A percentile compares a stretch with the other conserved stretches of the same genome.
Conservation (phyloP, 2,888 invertebrate genomes). For the Thereva unica region DNA sequence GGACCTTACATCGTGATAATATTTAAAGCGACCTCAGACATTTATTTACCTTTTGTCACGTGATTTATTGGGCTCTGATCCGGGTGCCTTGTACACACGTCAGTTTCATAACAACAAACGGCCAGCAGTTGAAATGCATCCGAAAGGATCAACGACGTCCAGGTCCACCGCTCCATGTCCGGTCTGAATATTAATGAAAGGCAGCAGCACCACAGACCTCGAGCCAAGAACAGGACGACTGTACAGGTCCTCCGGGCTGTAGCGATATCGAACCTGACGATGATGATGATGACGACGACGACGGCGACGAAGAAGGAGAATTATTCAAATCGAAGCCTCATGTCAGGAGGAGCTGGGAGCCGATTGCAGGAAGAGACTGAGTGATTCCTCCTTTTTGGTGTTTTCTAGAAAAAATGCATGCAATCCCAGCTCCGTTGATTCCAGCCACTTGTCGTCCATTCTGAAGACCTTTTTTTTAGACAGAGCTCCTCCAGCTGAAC, state of each 20-base stretch:
- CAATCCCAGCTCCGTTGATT: constrained; percentile 23
- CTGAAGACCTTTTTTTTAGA: constrained; percentile 27
- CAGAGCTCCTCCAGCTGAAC: constrained; percentile 1
- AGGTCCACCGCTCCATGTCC: constrained; percentile 33
- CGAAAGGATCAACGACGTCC: constrained; percentile 30
- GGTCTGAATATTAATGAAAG: constrained; percentile 33
- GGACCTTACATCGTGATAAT: constrained; percentile 31
- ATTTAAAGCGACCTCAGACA: constrained; percentile 37
- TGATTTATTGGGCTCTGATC: constrained; percentile 37
- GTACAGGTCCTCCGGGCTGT: too few species aligned
- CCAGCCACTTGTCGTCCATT: constrained; percentile 36
- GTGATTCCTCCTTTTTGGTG: constrained; percentile 39
- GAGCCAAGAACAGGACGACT: background rate
- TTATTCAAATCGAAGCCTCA: constrained; percentile 34
- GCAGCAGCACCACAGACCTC: constrained; percentile 13
- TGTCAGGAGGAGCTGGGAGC: constrained; percentile 22
- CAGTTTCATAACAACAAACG: constrained; percentile 33
- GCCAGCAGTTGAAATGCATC: constrained; percentile 18
- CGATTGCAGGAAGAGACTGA: constrained; percentile 27
- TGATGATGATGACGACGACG: constrained; percentile 5
- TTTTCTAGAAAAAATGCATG: constrained; percentile 35
- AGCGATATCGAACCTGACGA: background rate
- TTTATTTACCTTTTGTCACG: constrained; percentile 38
- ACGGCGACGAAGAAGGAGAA: constrained; percentile 19
- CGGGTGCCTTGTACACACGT: constrained; percentile 30